These are phyloP conservation scores for Hyppa rectilinea DNA, from an alignment of 2,888 invertebrate species.

Conservation along the genomic window DNA sequence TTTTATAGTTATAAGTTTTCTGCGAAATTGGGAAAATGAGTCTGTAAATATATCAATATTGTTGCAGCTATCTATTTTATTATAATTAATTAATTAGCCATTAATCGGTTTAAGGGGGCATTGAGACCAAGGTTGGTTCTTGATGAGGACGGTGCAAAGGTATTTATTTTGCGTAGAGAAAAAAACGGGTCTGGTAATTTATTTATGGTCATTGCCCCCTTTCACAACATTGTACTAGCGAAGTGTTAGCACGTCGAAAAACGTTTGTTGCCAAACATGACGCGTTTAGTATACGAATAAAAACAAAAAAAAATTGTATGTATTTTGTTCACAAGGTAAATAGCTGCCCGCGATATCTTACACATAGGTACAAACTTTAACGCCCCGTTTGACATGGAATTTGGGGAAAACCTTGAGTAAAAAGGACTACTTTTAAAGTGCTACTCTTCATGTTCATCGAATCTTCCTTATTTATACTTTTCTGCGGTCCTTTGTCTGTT, in stretches of 20 bases:
- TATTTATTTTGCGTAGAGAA: too few relatives aligned
- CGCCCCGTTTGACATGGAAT: not conserved
- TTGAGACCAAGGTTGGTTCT: too few relatives aligned
- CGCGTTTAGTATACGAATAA: not conserved
- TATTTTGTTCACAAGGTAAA: not conserved
- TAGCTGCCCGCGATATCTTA: not conserved
- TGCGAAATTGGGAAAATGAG: too few relatives aligned
- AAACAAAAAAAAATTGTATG: not conserved
- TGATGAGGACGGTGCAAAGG: too few relatives aligned
- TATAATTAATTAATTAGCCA: too few relatives aligned
- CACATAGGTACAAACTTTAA: not conserved
- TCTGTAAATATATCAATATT: too few relatives aligned
- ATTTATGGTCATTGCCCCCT: slow-evolving; percentile 29
- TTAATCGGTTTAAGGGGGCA: too few relatives aligned
- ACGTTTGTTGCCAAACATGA: slow-evolving; percentile 21
- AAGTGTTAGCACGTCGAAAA: slow-evolving; percentile 11
- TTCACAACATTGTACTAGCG: slow-evolving; percentile 25
- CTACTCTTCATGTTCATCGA: not conserved
- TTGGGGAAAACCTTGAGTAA: not conserved
- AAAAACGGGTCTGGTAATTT: not conserved
- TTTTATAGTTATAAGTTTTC: too few relatives aligned
- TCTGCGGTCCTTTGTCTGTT: not conserved
- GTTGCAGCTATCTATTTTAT: too few relatives aligned
- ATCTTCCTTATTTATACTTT: not conserved
- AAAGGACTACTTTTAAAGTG: not conserved